Base-by-base conservation (phyloP, 1,140 invertebrate species). In the Kradibia gibbosae region DNA sequence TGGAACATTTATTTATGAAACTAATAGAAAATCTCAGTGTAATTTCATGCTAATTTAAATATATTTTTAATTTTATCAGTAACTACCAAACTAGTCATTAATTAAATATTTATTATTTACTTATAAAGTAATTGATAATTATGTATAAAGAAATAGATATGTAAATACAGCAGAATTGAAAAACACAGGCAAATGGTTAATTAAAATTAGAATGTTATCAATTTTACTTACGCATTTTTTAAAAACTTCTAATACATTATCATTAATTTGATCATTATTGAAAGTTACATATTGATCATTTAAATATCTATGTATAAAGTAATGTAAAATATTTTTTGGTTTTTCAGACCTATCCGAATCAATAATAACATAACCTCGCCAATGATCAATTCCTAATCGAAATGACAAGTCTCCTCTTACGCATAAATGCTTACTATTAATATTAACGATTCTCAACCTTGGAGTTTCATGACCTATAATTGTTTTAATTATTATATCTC, bases 391-490 rank as follows among this genome's bases (percentile, higher is more conserved):
- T 57, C 87, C 90, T 62, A 87, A 88, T 74, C 89, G 87, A 86
- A 93, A 93, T 88, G 90, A 92, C 15, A 92, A 88, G 53, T 94
- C 93, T 48, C 93, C 93, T 80, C 90, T 88, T 50, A 70, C 84
- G 36, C 84, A 75, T 22, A 92, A 86, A 83, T 92, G 90, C 60
- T 91, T 88, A 11, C 84, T 86, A 82, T 93, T 93, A 84, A 90
- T 86, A 87, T 92, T 93, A 17, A 94, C 87, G n/a, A 86, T 15
- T 34, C 84, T 83, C 25, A 74, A 48, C 53, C 82, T 1, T 15
- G 20, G 7, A 31, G 31, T 55, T 76, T 78, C 10, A 76, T 42
- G 34, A 31, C 78, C 86, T 48, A 82, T 85, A 20, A 88, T 78
- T 7, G 1, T 34, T 71, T 71, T 39, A 34, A 77, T 39, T 25